phyloP scores from a whole-genome alignment of 2,888 invertebrate species.

The Eupsilia transversa region DNA sequence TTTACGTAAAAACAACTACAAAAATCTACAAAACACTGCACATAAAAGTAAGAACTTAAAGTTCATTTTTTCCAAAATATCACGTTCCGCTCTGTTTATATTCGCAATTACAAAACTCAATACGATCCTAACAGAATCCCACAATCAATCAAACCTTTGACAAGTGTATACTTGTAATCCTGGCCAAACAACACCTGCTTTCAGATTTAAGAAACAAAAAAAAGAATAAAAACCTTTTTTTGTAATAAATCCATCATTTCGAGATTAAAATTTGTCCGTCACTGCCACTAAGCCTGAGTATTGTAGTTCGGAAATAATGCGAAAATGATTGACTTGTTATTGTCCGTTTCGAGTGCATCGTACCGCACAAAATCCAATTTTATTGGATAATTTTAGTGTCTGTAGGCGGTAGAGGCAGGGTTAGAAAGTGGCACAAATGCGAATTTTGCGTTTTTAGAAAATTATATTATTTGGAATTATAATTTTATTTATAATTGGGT shows the following conservation, averaged over 20 bases:
- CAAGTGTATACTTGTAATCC: slow-evolving; percentile 60
- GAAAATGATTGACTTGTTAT: slow-evolving; percentile 83
- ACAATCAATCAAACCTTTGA: slow-evolving; percentile 67
- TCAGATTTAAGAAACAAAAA: slow-evolving; percentile 31
- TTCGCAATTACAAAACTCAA: slow-evolving; percentile 52
- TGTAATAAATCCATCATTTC: slow-evolving; percentile 73
- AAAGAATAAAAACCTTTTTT: slow-evolving; percentile 45
- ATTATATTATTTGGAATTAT: background rate
- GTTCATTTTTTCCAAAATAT: slow-evolving; percentile 7
- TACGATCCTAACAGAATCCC: slow-evolving; percentile 50
- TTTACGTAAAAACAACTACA: background rate
- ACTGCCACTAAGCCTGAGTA: slow-evolving; percentile 58
- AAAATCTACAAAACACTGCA: too few species aligned
- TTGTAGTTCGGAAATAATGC: slow-evolving; percentile 79
- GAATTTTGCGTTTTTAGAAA: slow-evolving; percentile 40
- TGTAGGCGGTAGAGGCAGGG: slow-evolving; percentile 71
- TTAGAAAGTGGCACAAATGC: slow-evolving; percentile 55
- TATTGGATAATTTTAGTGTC: slow-evolving; percentile 80
- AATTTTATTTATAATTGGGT: background rate
- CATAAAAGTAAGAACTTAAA: background rate
- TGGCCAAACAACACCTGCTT: slow-evolving; percentile 68
- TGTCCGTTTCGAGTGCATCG: slow-evolving; percentile 68
- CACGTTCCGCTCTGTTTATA: slow-evolving; percentile 51
- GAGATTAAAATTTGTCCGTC: slow-evolving; percentile 75
- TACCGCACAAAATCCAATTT: slow-evolving; percentile 81